phyloP scores from a whole-genome alignment of 1,140 invertebrate species.

The Cecropterus lyciades region DNA sequence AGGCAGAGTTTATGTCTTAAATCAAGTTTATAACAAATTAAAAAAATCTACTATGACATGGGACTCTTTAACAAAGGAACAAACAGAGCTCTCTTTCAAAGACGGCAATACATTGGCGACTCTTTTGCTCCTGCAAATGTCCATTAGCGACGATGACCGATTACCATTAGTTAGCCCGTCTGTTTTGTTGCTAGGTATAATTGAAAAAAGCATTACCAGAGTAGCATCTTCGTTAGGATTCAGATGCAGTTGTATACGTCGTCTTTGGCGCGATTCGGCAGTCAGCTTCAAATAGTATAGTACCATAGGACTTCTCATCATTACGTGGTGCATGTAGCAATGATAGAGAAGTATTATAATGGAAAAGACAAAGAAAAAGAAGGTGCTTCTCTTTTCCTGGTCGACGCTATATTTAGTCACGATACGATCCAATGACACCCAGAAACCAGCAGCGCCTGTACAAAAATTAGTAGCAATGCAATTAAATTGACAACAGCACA shows the following conservation, averaged over 20 bases:
- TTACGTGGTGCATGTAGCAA: slow-evolving; percentile 90
- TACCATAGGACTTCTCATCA: slow-evolving; percentile 92
- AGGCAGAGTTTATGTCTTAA: no score
- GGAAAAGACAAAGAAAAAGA: slow-evolving; percentile 93
- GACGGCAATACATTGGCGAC: no score
- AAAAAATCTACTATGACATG: no score
- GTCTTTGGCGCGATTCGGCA: slow-evolving; percentile 86
- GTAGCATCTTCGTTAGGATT: slow-evolving; percentile 92
- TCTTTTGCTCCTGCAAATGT: no score
- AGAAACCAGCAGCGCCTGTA: slow-evolving; percentile 92
- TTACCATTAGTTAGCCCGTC: no score
- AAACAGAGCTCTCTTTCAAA: no score
- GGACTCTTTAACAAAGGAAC: no score
- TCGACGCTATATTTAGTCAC: slow-evolving; percentile 90
- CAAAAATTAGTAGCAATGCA: slow-evolving; percentile 36
- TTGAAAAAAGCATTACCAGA: slow-evolving; percentile 84
- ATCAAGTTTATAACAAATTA: no score
- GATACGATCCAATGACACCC: slow-evolving; percentile 93
- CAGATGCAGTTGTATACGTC: slow-evolving; percentile 83
- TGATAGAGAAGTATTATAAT: slow-evolving; percentile 90
- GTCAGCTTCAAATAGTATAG: slow-evolving; percentile 92
- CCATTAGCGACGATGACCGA: no score
- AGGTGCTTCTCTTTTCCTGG: slow-evolving; percentile 92
- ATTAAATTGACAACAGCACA: slow-evolving; percentile 11
- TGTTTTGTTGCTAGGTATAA: background rate